phyloP scores from a whole-genome alignment of 1,140 invertebrate genomes.

The Acromyrmex heyeri region DNA sequence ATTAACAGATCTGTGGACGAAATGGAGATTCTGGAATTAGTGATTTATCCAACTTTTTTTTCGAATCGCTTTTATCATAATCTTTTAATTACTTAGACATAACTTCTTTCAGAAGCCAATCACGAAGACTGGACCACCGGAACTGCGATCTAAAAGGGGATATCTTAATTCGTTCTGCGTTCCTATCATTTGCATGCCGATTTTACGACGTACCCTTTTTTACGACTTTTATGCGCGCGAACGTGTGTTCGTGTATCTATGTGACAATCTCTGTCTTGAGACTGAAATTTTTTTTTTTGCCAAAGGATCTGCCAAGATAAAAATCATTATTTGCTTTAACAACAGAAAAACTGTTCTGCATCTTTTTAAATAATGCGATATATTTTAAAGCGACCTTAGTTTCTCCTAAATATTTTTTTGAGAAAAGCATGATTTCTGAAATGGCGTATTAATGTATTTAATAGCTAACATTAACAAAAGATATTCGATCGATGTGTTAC shows the following conservation, averaged over 20 bases:
- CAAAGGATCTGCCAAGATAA: background rate
- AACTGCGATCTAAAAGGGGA: slow-evolving; percentile 24
- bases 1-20: background rate
- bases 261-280: background rate
- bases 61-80: background rate
- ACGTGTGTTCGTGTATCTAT: slow-evolving; percentile 21
- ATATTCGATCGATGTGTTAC: background rate
- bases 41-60: background rate
- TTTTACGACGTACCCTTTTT: slow-evolving; percentile 56
- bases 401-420: background rate
- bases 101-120: slow-evolving; percentile 52
- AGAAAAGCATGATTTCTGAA: background rate
- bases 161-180: slow-evolving; percentile 71
- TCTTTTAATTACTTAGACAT: slow-evolving; percentile 31
- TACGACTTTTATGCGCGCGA: background rate
- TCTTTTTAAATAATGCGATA: background rate
- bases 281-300: background rate
- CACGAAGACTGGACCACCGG: slow-evolving; percentile 7
- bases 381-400: background rate
- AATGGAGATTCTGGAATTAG: background rate
- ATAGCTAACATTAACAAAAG: background rate
- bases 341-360: background rate
- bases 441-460: background rate
- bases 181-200: slow-evolving; percentile 59
- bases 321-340: background rate